Base-by-base conservation (phyloP, 2,113 vertebrate species). In the Apistogramma diplotaenia region DNA sequence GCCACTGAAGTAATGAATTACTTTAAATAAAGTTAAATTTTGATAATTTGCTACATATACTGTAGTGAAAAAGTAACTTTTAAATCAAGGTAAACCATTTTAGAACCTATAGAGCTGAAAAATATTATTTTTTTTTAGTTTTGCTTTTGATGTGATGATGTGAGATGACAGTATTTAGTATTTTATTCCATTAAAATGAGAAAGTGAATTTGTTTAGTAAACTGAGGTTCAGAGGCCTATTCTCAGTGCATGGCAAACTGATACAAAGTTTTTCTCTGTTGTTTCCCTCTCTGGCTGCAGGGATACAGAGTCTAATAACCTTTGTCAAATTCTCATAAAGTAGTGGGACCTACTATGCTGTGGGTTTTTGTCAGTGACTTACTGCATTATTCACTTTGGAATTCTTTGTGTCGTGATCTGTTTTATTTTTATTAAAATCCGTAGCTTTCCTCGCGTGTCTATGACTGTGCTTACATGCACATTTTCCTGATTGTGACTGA, bases 31-130 rank as follows among this genome's bases (percentile, higher is more conserved):
- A 62, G 35, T 37, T 8, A 37, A 37, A 35, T 23, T 62, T 43
- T 65, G 0, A 9, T 2, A 67, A 27, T 18, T 8, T 27, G 2
- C 5, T 6, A 18, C 46, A 55, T 12, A 23, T n/a, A n/a, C n/a
- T n/a, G n/a, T 9, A 23, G 4, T 8, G 31, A 51, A 31, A 31
- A 31, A 12, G 13, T 0, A 71, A 33, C 18, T 1, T 53, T 53
- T n/a, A 71, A 51, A 6, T 70, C 25, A 70, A 70, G 65, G 18
- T 40, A 70, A 70, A 51, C 7, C 8, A 11, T 33, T 31, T 59
- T 19, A 59, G 57, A 18, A 35, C 29, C 3, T 31, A 4, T 16
- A 57, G 55, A 57, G 55, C 29, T 59, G 57, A 16, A 5, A 7
- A 7, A 18, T 1, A 19, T 11, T 9, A 40, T 40, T 40, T 40